Evolutionary conservation across 2,888 invertebrate species (phyloP).

Genomic region (Diarsia dahlii): DNA sequence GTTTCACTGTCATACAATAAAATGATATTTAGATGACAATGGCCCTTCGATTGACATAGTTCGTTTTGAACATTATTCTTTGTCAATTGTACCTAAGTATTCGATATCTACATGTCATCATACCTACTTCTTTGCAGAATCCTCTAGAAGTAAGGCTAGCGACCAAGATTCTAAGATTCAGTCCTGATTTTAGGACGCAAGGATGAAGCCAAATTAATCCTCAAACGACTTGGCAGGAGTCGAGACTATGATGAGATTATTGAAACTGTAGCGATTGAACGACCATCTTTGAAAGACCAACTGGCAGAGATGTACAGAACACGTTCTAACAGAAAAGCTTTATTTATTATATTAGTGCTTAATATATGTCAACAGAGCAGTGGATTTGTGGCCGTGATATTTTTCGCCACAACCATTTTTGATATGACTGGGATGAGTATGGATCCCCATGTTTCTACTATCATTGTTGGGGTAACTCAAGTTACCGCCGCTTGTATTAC

Average conservation of each 20-base stretch:
- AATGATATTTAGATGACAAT: too few relatives aligned
- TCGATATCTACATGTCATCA: not conserved
- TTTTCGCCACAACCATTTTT: slow-evolving; percentile 73
- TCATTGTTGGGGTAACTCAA: slow-evolving; percentile 72
- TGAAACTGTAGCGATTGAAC: not conserved
- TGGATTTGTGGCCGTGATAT: slow-evolving; percentile 69
- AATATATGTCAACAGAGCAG: slow-evolving; percentile 71
- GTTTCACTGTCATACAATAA: too few relatives aligned
- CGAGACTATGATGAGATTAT: slow-evolving; percentile 9
- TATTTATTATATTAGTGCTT: slow-evolving; percentile 69
- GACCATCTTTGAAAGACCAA: not conserved
- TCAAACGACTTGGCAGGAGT: slow-evolving; percentile 26
- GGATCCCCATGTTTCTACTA: slow-evolving; percentile 69
- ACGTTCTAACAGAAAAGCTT: slow-evolving; percentile 70
- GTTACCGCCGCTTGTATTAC: slow-evolving; percentile 67
- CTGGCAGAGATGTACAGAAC: slow-evolving; percentile 70
- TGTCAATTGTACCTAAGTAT: too few relatives aligned
- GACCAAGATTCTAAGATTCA: not conserved
- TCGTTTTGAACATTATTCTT: too few relatives aligned
- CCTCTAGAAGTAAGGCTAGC: not conserved
- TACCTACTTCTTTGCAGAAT: not conserved
- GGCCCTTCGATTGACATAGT: too few relatives aligned
- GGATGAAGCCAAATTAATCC: slow-evolving; percentile 20
- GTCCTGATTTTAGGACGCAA: slow-evolving; percentile 9
- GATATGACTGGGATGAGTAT: slow-evolving; percentile 70